A percentile compares a stretch with the other conserved stretches of the same genome.
These are phyloP conservation scores for Mythimna albipuncta DNA, from an alignment of 2,888 invertebrate species.

Conservation along the genomic window DNA sequence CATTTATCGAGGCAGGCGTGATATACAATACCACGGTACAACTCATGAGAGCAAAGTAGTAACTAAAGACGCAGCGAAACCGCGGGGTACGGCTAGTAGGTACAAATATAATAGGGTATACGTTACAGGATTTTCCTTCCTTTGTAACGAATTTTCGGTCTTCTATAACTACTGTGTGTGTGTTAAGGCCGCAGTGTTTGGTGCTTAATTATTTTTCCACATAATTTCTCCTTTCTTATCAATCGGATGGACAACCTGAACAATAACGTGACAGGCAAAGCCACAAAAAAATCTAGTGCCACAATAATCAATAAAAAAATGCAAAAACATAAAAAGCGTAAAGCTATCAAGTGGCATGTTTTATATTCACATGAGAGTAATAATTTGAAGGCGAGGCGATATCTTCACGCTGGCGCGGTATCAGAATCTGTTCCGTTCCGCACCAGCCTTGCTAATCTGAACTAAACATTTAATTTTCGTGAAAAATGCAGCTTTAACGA, in stretches of 20 bases:
- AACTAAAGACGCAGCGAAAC: too few relatives aligned
- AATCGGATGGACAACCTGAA: not conserved
- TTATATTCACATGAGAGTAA: slow-evolving; percentile 43
- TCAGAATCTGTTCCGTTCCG: slow-evolving; percentile 54
- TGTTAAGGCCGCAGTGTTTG: not conserved
- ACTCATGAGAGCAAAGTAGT: too few relatives aligned
- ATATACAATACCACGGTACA: too few relatives aligned
- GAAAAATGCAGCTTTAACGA: slow-evolving; percentile 77
- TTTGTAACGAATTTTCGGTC: not conserved
- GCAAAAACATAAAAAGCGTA: slow-evolving; percentile 39
- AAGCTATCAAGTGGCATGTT: slow-evolving; percentile 49
- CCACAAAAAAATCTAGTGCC: slow-evolving; percentile 6
- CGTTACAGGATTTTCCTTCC: not conserved
- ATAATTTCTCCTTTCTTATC: not conserved
- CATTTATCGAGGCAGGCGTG: too few relatives aligned
- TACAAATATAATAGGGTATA: too few relatives aligned
- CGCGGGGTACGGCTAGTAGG: too few relatives aligned
- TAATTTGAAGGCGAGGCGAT: slow-evolving; percentile 32
- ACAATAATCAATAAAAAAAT: slow-evolving; percentile 25
- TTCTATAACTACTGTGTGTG: not conserved
- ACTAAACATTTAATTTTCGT: slow-evolving; percentile 68
- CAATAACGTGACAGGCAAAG: not conserved
- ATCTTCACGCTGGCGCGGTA: slow-evolving; percentile 54
- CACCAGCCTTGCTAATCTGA: slow-evolving; percentile 65
- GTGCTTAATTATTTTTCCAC: not conserved